Percentiles rank a stretch among this genome's conserved stretches.
Conservation (phyloP, 1,140 invertebrate genomes). For the Rhagoletis zephyria region DNA sequence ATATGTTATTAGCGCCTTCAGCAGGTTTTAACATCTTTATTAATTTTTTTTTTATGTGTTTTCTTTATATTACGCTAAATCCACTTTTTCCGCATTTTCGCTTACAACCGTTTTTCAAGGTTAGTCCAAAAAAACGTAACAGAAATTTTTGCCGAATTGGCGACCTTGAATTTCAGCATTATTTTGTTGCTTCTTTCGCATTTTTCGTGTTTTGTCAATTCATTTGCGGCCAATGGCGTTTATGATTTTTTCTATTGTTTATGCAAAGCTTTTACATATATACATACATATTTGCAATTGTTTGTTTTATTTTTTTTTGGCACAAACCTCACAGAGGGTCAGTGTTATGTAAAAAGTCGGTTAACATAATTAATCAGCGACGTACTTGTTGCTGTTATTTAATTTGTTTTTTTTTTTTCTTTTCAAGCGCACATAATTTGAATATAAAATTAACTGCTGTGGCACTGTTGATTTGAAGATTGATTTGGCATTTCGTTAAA, state of each 20-base stretch:
- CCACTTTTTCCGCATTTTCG: neutral
- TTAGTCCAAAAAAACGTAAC: neutral
- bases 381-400: neutral
- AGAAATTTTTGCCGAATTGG: constrained; percentile 6
- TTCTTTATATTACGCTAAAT: neutral
- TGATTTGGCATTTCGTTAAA: constrained; percentile 34
- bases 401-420: neutral
- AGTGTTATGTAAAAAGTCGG: constrained; percentile 49
- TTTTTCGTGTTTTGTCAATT: constrained; percentile 30
- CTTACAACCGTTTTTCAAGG: constrained; percentile 43
- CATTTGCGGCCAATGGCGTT: constrained; percentile 7
- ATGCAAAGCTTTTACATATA: constrained; percentile 2
- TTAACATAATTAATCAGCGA: constrained; percentile 45
- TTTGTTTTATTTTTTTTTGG: neutral
- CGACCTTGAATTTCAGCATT: constrained; percentile 43
- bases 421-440: neutral
- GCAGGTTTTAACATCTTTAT: neutral
- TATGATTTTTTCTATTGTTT: constrained; percentile 39
- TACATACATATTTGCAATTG: neutral
- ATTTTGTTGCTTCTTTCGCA: neutral
- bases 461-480: constrained; percentile 19
- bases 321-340: constrained; percentile 43
- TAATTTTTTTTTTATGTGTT: neutral
- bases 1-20: neutral
- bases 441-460: neutral